A percentile compares a stretch with the other conserved stretches of the same genome.
Conservation (phyloP, 2,888 invertebrate genomes). For the Carabus problematicus region DNA sequence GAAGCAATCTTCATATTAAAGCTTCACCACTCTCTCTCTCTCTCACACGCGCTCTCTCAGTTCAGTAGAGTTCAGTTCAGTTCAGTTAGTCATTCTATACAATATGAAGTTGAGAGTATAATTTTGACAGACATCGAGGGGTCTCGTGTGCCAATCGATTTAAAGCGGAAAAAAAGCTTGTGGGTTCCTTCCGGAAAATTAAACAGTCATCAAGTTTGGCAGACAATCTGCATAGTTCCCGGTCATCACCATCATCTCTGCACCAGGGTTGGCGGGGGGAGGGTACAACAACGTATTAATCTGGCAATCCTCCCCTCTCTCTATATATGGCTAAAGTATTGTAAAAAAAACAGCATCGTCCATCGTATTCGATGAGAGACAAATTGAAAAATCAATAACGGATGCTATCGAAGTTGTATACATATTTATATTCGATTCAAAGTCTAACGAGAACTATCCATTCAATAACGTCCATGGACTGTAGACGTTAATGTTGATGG, state of each 20-base stretch:
- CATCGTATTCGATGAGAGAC: conserved; percentile 8
- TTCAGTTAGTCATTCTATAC: conserved; percentile 46
- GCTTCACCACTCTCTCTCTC: conserved; percentile 47
- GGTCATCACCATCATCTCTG: conserved; percentile 22
- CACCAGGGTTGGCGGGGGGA: not conserved
- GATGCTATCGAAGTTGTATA: conserved; percentile 2
- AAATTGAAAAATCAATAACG: conserved; percentile 39
- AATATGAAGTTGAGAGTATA: conserved; percentile 57
- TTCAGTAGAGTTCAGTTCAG: too few relatives aligned
- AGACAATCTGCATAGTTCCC: conserved; percentile 51
- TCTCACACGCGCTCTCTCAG: conserved; percentile 33
- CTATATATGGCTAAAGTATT: not conserved
- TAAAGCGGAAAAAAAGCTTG: conserved; percentile 49
- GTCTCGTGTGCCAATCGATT: conserved; percentile 44
- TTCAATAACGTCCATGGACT: too few relatives aligned
- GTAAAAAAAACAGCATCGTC: conserved; percentile 8
- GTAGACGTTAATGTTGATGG: too few relatives aligned
- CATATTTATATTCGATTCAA: not conserved
- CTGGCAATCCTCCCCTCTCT: conserved; percentile 4
- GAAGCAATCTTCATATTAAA: conserved; percentile 60
- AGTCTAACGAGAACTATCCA: too few relatives aligned
- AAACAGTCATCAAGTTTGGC: conserved; percentile 51
- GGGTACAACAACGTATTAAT: conserved; percentile 14
- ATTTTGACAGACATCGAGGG: conserved; percentile 56
- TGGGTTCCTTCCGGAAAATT: conserved; percentile 54